phyloP scores from a whole-genome alignment of 1,140 invertebrate genomes.

The Cyrtorhinus lividipennis region DNA sequence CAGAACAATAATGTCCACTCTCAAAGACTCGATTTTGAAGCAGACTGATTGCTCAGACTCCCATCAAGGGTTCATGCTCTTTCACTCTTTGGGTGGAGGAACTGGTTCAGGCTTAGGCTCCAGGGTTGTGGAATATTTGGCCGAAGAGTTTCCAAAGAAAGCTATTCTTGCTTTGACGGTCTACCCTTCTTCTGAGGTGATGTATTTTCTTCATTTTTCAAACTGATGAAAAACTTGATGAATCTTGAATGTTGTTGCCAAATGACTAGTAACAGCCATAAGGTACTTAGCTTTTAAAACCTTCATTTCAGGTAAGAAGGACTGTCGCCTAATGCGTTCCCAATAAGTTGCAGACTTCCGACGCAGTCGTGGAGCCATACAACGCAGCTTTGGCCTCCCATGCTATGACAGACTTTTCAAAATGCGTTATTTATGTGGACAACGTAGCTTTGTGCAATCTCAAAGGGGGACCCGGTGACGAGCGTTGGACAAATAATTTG shows the following conservation, averaged over 20 bases:
- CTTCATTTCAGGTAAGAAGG: no score
- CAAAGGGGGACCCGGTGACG: conserved; percentile 37
- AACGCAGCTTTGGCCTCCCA: conserved; percentile 48
- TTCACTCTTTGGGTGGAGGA: conserved; percentile 67
- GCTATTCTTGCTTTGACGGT: conserved; percentile 61
- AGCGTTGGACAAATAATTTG: conserved; percentile 41
- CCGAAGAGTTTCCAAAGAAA: conserved; percentile 59
- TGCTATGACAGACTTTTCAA: conserved; percentile 44
- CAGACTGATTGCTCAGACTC: conserved; percentile 34
- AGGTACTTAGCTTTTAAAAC: no score
- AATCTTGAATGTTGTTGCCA: no score
- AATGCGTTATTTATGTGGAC: conserved; percentile 47
- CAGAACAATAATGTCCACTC: conserved; percentile 36
- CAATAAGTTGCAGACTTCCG: no score
- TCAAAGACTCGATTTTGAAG: conserved; percentile 30
- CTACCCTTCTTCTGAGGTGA: conserved; percentile 63
- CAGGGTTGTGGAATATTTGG: conserved; percentile 59
- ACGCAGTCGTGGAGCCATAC: conserved; percentile 51
- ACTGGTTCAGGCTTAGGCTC: conserved; percentile 70
- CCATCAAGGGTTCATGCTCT: conserved; percentile 54
- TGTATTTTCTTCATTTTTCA: no score
- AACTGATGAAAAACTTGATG: no score
- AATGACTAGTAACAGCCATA: no score
- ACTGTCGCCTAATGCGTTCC: no score
- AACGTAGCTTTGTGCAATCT: conserved; percentile 51